Base-by-base conservation (phyloP, 1,140 invertebrate species). In the Euglossa dilemma region DNA sequence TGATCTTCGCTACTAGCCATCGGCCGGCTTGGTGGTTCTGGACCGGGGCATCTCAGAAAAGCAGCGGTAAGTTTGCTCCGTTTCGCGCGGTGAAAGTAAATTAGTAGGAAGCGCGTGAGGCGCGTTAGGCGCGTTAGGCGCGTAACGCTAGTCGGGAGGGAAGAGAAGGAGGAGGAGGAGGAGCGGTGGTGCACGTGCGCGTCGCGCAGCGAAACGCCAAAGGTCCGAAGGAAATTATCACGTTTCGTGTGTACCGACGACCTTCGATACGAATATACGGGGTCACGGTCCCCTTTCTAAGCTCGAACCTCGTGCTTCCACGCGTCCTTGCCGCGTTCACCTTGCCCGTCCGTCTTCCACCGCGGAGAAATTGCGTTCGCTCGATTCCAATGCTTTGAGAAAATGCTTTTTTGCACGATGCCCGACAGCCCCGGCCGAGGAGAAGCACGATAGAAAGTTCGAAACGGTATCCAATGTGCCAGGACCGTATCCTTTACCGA, bases 401-500 rank as follows among this genome's bases (percentile, higher is more conserved):
- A 66, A 12, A 23, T 45, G 16, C 2, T 36, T 56, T 50, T 52
- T 71, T 11, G 11, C 45, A 1, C 9, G 25, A 36, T 82, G 56
- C 45, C 64, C 52, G 71, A 75, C 75, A 90, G 79, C 67, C 47
- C 20, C 73, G 12, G 57, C 66, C 57, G 72, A 50, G 52, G 25
- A 86, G 14, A 83, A 86, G 69, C n/a, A 69, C 11, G 69, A 59
- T 18, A 85, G 78, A 20, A 86, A 91, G 69, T 79, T 78, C 71
- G 90, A 89, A 71, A 91, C 92, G 0, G 88, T 89, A 0, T 84
- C 87, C 36, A 90, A 94, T 56, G 87, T 98, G 23, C 97, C 97
- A 0, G 97, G 97, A n/a, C 97, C 97, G 0, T 91, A 95, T 36
- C 91, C 96, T 0, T 90, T 98, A 28, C 97, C 97, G 0, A 92